phyloP scores from a whole-genome alignment of 1,140 invertebrate species.

The Tigriopus japonicus region DNA sequence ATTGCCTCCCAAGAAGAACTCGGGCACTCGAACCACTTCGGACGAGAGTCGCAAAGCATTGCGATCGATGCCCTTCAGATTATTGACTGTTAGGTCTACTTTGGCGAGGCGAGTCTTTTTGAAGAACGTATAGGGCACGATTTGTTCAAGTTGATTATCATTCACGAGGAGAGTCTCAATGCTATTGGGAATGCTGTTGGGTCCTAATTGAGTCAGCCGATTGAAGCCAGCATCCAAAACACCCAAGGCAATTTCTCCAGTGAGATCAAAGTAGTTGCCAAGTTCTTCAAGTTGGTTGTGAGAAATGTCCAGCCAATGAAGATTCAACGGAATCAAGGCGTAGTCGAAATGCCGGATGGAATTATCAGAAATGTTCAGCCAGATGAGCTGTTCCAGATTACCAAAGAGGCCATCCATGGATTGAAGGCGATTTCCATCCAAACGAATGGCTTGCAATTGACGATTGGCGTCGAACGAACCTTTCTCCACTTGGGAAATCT shows the following conservation, averaged over 20 bases:
- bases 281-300: constrained; percentile 65
- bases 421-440: constrained; percentile 65
- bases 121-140: constrained; percentile 61
- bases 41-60: constrained; percentile 40
- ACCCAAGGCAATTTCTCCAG: neutral
- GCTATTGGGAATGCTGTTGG: constrained; percentile 65
- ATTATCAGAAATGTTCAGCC: constrained; percentile 77
- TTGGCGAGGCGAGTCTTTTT: constrained; percentile 60
- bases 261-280: constrained; percentile 65
- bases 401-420: constrained; percentile 70
- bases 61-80: constrained; percentile 55
- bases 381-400: constrained; percentile 51
- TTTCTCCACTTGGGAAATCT: constrained; percentile 56
- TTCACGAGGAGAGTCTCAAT: constrained; percentile 70
- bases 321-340: constrained; percentile 59
- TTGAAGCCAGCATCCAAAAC: constrained; percentile 55
- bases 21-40: constrained; percentile 40
- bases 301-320: constrained; percentile 76
- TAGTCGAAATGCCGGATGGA: constrained; percentile 71
- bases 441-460: constrained; percentile 55
- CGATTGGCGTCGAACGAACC: constrained; percentile 48
- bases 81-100: constrained; percentile 73
- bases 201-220: constrained; percentile 41
- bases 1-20: constrained; percentile 71
- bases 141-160: constrained; percentile 59